Base-by-base conservation (phyloP, 2,113 vertebrate species). In the Hyaena hyaena region DNA sequence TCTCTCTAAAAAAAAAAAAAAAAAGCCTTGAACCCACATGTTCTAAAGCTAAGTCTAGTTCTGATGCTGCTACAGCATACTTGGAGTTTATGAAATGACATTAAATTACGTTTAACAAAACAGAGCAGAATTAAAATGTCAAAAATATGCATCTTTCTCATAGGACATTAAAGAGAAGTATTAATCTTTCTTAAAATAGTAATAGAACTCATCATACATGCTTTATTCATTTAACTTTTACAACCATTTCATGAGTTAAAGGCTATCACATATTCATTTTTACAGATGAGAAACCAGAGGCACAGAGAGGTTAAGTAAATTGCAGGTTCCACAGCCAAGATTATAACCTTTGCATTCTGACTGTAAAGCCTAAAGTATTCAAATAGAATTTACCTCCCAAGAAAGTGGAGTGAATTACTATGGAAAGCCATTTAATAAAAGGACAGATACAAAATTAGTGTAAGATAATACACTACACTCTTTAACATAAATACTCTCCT, bases 401-500 rank as follows among this genome's bases (percentile, higher is more conserved):
- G 39, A 80, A 93, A 71, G 4, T 88, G 8, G 63, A 68, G 39
- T 48, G 55, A 85, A 35, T 93, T 65, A 66, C 19, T 17, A 26
- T 28, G 63, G 82, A 95, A 96, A 90, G 9, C 28, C 28, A 16
- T 45, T 65, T 63, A 71, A 24, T 92, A 48, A 87, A 81, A 92
- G 79, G 21, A 87, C 21, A 71, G 82, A 50, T 69, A 84, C 23
- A 90, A 48, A 76, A 43, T 73, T 92, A 92, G 16, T 19, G 10
- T 68, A 61, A 58, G 21, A 63, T n/a, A n/a, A n/a, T n/a, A n/a
- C n/a, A n/a, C n/a, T n/a, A n/a, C n/a, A n/a, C 66, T 93, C 63
- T 82, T 94, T 85, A 91, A 91, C 33, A 81, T 53, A 88, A 97
- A 77, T 88, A 58, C 1, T 87, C 31, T 86, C 16, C 33, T 58